Percentiles rank a stretch among this genome's conserved stretches.
Conservation (phyloP, 2,888 invertebrate species). For the Notodonta ziczac region DNA sequence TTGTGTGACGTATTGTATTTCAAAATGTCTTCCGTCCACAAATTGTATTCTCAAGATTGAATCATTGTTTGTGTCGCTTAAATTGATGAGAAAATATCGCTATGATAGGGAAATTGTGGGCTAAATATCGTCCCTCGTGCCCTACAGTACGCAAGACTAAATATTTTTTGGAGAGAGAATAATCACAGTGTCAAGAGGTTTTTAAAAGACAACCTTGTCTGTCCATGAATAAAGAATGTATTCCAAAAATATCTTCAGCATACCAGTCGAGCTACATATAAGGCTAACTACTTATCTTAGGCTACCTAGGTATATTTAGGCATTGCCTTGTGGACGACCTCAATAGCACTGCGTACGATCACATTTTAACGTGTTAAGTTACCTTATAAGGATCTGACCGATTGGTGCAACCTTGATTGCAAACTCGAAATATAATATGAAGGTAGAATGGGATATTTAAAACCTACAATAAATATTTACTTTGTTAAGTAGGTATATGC, state of each 20-base stretch:
- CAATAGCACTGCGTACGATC: neutral
- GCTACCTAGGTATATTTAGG: neutral
- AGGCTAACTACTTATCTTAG: neutral
- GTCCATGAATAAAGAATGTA: neutral
- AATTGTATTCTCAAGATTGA: neutral
- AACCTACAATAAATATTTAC: too few species aligned
- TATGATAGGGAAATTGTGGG: neutral
- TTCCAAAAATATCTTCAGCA: neutral
- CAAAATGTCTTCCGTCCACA: neutral
- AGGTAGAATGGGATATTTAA: neutral
- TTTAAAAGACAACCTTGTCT: neutral
- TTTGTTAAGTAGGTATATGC: too few species aligned
- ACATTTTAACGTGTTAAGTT: constrained; percentile 1
- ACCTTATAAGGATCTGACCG: neutral
- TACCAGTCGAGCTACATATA: neutral
- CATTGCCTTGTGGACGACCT: neutral
- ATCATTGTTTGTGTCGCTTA: neutral
- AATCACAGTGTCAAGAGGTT: too few species aligned
- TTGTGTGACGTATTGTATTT: constrained; percentile 10
- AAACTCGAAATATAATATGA: neutral
- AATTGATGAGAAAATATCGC: neutral
- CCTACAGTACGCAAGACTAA: too few species aligned
- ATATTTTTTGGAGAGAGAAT: too few species aligned
- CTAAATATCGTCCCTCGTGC: neutral
- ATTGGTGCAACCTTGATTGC: neutral